Conservation (phyloP, 1,140 invertebrate species). For the Formica exsecta region DNA sequence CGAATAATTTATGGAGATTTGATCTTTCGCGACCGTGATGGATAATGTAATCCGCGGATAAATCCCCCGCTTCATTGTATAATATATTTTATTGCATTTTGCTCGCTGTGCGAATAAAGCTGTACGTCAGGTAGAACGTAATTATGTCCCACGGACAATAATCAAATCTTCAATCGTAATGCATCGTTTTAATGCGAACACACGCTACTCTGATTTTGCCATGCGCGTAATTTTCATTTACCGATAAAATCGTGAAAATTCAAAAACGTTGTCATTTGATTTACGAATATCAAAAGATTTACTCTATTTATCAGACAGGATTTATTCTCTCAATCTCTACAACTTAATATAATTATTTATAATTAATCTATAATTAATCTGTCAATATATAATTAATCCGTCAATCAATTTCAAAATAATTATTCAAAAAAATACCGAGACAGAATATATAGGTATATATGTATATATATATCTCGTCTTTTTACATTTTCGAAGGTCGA, state of each 20-base stretch:
- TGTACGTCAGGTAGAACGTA: slow-evolving; percentile 24
- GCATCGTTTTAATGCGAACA: slow-evolving; percentile 36
- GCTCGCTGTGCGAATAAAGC: slow-evolving; percentile 28
- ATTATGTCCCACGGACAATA: slow-evolving; percentile 51
- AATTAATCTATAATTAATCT: too few relatives aligned
- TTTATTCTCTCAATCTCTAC: too few relatives aligned
- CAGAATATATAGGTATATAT: too few relatives aligned
- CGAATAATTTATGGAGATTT: slow-evolving; percentile 62
- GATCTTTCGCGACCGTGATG: slow-evolving; percentile 57
- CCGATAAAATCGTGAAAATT: slow-evolving; percentile 1
- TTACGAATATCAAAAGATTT: slow-evolving; percentile 12
- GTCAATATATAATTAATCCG: too few relatives aligned
- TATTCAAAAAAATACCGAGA: neutral
- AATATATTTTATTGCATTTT: slow-evolving; percentile 63
- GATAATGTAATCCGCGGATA: slow-evolving; percentile 56
- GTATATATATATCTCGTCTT: neutral
- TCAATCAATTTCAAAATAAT: neutral
- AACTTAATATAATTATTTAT: too few relatives aligned
- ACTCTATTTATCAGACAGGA: neutral
- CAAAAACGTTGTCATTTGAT: neutral
- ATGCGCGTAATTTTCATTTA: slow-evolving; percentile 25
- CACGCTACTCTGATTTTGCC: slow-evolving; percentile 30
- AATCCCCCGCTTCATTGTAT: slow-evolving; percentile 50
- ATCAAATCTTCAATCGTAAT: slow-evolving; percentile 54
- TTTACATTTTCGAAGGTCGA: neutral